These are phyloP conservation scores for Apus apus DNA, from an alignment of 2,113 vertebrate genomes.

Conservation along the genomic window DNA sequence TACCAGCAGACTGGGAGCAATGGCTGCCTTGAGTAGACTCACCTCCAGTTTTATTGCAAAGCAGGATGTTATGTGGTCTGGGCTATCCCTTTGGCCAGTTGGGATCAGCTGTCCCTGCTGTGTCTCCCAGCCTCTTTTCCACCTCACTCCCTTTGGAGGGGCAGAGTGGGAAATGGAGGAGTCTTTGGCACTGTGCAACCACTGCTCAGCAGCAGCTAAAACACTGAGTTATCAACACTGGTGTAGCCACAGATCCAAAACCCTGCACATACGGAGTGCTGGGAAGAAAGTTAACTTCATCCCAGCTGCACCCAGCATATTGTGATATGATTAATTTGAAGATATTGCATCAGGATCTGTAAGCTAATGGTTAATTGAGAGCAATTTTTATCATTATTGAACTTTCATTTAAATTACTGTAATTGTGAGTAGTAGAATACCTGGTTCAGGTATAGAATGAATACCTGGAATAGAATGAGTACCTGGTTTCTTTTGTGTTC, in stretches of 20 bases:
- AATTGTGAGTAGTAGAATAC: neutral
- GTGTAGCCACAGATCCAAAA: neutral
- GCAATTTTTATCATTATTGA: neutral
- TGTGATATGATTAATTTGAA: neutral
- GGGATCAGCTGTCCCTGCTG: neutral
- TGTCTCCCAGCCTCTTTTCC: neutral
- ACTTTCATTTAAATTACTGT: neutral
- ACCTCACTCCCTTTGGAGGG: fast-evolving
- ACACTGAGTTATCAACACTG: fast-evolving
- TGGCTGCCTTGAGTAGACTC: neutral
- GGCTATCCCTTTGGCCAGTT: neutral
- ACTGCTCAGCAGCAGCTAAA: neutral
- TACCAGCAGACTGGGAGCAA: fast-evolving
- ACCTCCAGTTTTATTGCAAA: neutral
- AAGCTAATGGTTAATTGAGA: neutral
- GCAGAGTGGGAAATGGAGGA: neutral
- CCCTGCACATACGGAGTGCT: neutral
- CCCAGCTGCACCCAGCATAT: neutral
- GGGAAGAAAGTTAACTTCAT: neutral
- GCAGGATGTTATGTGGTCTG: neutral
- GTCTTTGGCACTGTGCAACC: neutral
- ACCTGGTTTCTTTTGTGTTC: neutral
- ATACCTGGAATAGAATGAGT: neutral
- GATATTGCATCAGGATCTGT: neutral
- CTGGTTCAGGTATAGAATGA: no score